Percentiles rank a stretch among this genome's conserved stretches.
Evolutionary conservation across 35 echinoderm and acorn worm genomes (phyloP).

Genomic region (Anneissia japonica): DNA sequence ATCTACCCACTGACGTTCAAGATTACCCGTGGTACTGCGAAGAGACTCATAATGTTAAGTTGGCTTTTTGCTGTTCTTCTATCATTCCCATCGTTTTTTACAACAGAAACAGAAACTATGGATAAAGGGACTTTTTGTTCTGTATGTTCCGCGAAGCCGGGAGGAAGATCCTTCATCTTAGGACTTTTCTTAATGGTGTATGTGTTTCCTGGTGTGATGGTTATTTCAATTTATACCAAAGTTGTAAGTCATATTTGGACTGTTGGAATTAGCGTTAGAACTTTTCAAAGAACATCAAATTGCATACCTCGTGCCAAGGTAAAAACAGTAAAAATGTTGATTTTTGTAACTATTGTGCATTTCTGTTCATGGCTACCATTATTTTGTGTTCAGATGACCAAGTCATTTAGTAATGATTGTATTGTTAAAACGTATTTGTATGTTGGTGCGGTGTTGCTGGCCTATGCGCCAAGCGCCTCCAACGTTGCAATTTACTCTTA

Average conservation of each 20-base stretch:
- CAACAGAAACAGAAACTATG: neutral
- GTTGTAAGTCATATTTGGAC: slow-evolving; percentile 85
- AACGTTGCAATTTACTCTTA: slow-evolving; percentile 79
- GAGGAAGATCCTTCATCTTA: slow-evolving; percentile 8
- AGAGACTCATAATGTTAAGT: slow-evolving; percentile 64
- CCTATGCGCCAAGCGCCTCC: slow-evolving; percentile 67
- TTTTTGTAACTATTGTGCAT: slow-evolving; percentile 73
- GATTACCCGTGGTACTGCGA: slow-evolving; percentile 85
- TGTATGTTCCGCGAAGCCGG: neutral
- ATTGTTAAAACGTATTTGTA: slow-evolving; percentile 39
- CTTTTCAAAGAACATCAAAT: slow-evolving; percentile 84
- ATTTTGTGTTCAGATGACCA: slow-evolving; percentile 42
- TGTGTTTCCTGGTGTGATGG: slow-evolving; percentile 49
- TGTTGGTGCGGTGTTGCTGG: slow-evolving; percentile 47
- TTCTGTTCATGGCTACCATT: slow-evolving; percentile 81
- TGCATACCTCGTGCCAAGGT: slow-evolving; percentile 91
- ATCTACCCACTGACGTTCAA: slow-evolving; percentile 97
- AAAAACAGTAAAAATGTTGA: slow-evolving; percentile 94
- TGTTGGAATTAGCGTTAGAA: slow-evolving; percentile 44
- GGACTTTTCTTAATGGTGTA: slow-evolving; percentile 38
- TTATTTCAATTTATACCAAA: slow-evolving; percentile 53
- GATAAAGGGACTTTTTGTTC: neutral
- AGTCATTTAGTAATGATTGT: neutral
- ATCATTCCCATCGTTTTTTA: slow-evolving; percentile 70
- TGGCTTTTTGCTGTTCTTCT: slow-evolving; percentile 56